Evolutionary conservation across 2,113 vertebrate genomes (phyloP), one percentile per base, ranked within the genome.

Genomic region (Vimba vimba): DNA sequence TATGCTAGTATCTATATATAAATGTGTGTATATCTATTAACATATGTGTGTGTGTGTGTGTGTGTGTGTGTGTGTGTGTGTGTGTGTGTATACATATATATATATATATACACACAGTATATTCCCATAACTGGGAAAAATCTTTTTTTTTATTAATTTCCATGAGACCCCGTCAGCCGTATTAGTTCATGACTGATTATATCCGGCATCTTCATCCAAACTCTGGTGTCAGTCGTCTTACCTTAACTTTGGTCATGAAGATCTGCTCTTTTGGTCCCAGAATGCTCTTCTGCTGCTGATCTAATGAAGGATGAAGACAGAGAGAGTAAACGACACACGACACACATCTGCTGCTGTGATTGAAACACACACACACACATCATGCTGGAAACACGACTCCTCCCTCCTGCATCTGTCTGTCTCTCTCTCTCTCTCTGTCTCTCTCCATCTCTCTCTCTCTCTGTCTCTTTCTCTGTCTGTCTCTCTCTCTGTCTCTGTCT

Each of bases 231-330:
- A 36, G 36, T 43, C 36, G 2, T 43, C 84, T 79, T 80, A 86
- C 85, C 85, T 73, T 45, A 6, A 55, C 60, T 71, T 11, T 68
- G 68, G 85, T 66, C 84, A 80, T 79, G 62, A 60, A 86, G 45
- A 47, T 43, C 43, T 19, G 62, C 50, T 62, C 52, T 15, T 33
- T 8, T 33, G 10, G 25, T 60, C 33, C 39, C 39, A 25, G 71
- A n/a, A 21, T 39, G 33, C 2, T 69, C 71, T 47, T 74, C 39
- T 47, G 71, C 71, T 47, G 39, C 71, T 8, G 71, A 25, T 15
- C 5, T 25, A 3, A 10, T 76, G 47, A 33, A 77, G 15, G 33
- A 43, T 2, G 4, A 69, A 69, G 50, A 52, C 50, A 52, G 50
- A 82, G n/a, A 25, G 59, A 25, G 79, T 66, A 36, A 68, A 66